Evolutionary conservation across 2,888 invertebrate species (phyloP), one percentile per base, ranked within the genome.

Genomic region (Torymus auratus): DNA sequence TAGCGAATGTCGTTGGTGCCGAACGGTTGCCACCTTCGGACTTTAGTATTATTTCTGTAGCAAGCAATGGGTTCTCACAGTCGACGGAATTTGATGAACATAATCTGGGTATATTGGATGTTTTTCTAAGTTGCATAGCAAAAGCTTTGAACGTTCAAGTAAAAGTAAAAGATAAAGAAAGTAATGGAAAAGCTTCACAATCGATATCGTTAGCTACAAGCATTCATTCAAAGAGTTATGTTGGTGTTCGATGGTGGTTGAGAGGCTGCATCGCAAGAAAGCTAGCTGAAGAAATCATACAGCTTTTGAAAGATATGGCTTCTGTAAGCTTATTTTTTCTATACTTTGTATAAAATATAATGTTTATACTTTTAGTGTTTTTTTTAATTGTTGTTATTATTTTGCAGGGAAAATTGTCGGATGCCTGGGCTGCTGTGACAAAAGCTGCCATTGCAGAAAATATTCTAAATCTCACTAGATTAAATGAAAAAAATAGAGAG

Each of bases 81-180:
- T 89, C 86, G 5, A 86, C 87, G 17, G 90, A 90, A 20, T 94
- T 94, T 84, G 92, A 94, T 86, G 91, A 93, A 78, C 92, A 93
- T 85, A 91, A 91, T 65, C 91, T 95, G 56, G 96, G 97, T 2
- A 94, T 98, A 78, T 91, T 98, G 78, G 98, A 98, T 88, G 96
- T 98, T 78, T 95, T 99, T 86, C 92, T 98, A 78, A 95, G 96
- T 83, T 96, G 97, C 84, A 95, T 99, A 82, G 97, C 97, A 55
- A 99, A 98, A 91, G 95, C 98, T 0, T 92, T 99, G 81, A 96
- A 96, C 2, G 94, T 98, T 1, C 98, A 98, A 91, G 95, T 98
- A 20, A 98, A 98, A 91, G 94, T 94, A 7, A 94, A 95, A 89
- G 94, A 94, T 65, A 94, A 94, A 88, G 93, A 92, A 61, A 91